phyloP scores from a whole-genome alignment of 2,797 vertebrate species.

The Falco columbarius region DNA sequence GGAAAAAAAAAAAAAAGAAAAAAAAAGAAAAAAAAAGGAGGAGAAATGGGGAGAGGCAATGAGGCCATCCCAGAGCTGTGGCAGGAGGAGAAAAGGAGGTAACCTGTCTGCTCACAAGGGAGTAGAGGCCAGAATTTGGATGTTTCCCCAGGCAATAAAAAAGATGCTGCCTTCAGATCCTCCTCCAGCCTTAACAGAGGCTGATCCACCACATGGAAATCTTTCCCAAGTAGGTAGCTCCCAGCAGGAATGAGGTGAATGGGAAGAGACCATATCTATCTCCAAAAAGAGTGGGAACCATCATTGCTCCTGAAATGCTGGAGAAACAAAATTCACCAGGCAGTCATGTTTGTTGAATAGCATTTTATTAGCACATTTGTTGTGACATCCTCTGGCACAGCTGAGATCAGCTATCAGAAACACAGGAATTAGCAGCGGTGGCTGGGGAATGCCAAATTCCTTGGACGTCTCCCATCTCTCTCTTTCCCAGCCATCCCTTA shows the following conservation, averaged over 20 bases:
- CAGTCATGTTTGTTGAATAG: not conserved
- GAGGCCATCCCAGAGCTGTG: not conserved
- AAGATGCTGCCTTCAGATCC: not conserved
- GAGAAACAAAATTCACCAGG: not conserved
- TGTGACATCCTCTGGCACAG: not conserved
- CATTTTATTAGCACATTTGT: not conserved
- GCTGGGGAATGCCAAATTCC: not conserved
- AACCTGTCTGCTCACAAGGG: not conserved
- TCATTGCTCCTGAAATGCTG: not conserved
- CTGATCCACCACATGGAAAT: not conserved
- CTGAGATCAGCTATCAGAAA: not conserved
- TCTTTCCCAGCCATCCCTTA: not conserved
- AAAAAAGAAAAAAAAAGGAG: not conserved
- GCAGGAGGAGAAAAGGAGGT: not conserved
- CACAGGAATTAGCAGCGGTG: not conserved
- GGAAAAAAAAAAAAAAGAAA: not conserved
- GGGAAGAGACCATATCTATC: not conserved
- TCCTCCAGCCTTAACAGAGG: not conserved
- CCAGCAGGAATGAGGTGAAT: not conserved
- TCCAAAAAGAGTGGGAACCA: not conserved
- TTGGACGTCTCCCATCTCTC: not conserved
- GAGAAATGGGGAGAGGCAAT: not conserved
- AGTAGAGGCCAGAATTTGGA: not conserved
- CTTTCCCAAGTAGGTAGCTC: not conserved
- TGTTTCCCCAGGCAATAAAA: not conserved